Evolutionary conservation across 2,888 invertebrate genomes (phyloP).

Genomic region (Eupeodes luniger): DNA sequence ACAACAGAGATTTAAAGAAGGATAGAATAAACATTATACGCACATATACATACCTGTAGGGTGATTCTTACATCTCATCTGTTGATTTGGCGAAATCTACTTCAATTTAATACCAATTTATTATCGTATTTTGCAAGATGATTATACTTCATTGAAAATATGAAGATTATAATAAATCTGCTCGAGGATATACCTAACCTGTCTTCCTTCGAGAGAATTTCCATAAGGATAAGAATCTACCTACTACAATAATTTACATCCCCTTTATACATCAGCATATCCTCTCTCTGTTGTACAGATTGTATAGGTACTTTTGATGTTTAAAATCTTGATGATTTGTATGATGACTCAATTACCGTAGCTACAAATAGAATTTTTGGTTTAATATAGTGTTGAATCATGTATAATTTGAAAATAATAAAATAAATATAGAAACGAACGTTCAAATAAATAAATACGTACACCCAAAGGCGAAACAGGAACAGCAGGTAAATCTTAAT

Average conservation of each 20-base stretch:
- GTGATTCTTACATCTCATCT: neutral
- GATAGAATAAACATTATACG: too few relatives aligned
- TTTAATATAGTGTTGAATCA: too few relatives aligned
- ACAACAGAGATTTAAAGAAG: neutral
- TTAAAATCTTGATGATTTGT: neutral
- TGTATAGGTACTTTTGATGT: neutral
- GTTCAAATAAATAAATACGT: too few relatives aligned
- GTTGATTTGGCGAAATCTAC: conserved; percentile 3
- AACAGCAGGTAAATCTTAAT: too few relatives aligned
- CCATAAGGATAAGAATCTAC: neutral
- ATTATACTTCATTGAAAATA: conserved; percentile 6
- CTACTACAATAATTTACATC: neutral
- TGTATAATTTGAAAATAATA: too few relatives aligned
- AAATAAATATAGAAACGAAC: too few relatives aligned
- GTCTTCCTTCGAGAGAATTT: neutral
- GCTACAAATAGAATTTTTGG: neutral
- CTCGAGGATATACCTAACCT: neutral
- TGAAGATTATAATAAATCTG: neutral
- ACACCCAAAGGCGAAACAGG: too few relatives aligned
- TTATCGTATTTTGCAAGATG: conserved; percentile 2
- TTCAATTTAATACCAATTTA: conserved; percentile 3
- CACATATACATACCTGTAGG: neutral
- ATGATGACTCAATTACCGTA: neutral
- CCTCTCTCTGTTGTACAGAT: too few relatives aligned
- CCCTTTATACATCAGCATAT: too few relatives aligned